A percentile compares a stretch with the other conserved stretches of the same genome.
Evolutionary conservation across 2,113 vertebrate species (phyloP).

Genomic region (Xiphorhynchus elegans): DNA sequence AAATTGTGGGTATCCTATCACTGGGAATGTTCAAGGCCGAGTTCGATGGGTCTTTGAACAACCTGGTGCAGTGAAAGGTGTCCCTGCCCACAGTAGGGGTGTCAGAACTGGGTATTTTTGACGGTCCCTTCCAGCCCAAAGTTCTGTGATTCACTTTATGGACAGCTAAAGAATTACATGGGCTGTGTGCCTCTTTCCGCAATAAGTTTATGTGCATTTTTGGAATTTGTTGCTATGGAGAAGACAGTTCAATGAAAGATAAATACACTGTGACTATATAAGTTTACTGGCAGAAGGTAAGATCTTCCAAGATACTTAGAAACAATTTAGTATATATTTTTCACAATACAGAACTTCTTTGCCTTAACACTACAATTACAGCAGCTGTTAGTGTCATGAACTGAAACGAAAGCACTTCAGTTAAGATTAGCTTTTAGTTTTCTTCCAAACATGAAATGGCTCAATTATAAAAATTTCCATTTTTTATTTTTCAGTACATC

Average conservation of each 20-base stretch:
- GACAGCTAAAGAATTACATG: background rate
- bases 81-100: background rate
- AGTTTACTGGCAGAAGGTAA: constrained; percentile 16
- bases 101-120: background rate
- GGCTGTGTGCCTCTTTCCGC: background rate
- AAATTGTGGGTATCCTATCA: background rate
- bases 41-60: background rate
- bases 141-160: background rate
- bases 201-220: background rate
- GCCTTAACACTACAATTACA: constrained; percentile 35
- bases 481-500: background rate
- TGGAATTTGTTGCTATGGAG: constrained; percentile 23
- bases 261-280: background rate
- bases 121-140: background rate
- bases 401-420: constrained; percentile 24
- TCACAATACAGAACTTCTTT: constrained; percentile 22
- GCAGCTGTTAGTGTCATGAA: constrained; percentile 68
- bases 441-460: constrained; percentile 25
- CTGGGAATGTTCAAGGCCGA: fast-evolving
- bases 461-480: constrained; percentile 6
- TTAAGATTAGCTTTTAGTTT: constrained; percentile 31
- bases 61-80: background rate
- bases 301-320: constrained; percentile 30
- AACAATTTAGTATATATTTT: constrained; percentile 52
- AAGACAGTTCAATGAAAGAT: constrained; percentile 16